Evolutionary conservation across 1,140 invertebrate genomes (phyloP).

Genomic region (Diplogasteroides magnus): DNA sequence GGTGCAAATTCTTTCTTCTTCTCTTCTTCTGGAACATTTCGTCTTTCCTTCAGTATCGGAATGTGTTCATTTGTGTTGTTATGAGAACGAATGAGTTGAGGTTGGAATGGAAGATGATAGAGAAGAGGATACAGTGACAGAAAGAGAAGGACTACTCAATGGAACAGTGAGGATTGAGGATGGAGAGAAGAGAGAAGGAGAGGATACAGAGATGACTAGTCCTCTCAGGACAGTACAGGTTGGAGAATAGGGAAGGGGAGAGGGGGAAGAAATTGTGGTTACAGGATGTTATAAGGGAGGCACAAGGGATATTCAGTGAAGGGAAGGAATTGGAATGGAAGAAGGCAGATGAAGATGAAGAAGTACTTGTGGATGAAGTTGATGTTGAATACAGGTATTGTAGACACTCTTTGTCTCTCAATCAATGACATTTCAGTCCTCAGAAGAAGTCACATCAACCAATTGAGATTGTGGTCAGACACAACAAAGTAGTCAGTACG

Average conservation of each 20-base stretch:
- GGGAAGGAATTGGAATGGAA: neutral
- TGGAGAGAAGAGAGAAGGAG: neutral
- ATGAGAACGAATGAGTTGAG: no score
- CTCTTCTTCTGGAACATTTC: no score
- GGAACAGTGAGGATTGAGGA: neutral
- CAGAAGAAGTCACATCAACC: no score
- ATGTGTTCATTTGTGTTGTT: no score
- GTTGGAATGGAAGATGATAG: no score
- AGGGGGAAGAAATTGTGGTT: neutral
- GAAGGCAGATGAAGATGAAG: neutral
- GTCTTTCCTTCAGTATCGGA: no score
- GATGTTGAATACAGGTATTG: neutral
- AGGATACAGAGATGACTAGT: neutral
- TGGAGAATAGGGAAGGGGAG: neutral
- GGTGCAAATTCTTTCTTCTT: no score
- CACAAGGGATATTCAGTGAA: neutral
- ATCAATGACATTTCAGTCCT: neutral
- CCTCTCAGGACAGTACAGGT: neutral
- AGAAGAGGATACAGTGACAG: neutral
- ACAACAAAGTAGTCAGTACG: no score
- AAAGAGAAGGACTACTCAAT: neutral
- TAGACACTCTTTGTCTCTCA: neutral
- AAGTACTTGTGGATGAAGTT: neutral
- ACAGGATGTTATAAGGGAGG: neutral
- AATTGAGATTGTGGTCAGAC: no score